These are phyloP conservation scores for Hydropotes inermis DNA, from an alignment of 2,113 vertebrate genomes.

Conservation along the genomic window DNA sequence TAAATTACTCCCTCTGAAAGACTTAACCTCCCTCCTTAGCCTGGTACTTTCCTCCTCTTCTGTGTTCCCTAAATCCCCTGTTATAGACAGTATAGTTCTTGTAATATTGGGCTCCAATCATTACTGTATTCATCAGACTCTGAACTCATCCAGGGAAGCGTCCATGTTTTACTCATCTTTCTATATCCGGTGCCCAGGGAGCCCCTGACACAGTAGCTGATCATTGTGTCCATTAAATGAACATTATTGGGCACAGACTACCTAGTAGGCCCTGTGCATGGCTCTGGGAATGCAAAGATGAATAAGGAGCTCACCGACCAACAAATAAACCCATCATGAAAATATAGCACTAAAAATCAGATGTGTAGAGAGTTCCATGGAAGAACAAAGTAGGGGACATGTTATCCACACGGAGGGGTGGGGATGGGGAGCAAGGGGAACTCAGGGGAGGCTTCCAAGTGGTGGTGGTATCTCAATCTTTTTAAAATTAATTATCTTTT, in stretches of 20 bases:
- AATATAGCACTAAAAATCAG: not conserved
- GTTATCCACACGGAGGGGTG: not conserved
- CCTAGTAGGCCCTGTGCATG: not conserved
- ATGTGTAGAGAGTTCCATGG: not conserved
- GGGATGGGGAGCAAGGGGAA: not conserved
- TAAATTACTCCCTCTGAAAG: conserved; percentile 45
- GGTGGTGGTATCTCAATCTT: not conserved
- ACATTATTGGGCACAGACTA: not conserved
- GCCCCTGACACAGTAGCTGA: not conserved
- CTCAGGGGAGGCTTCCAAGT: not conserved
- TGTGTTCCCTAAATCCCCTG: not conserved
- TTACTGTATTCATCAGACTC: not conserved
- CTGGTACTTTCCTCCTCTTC: conserved; percentile 1
- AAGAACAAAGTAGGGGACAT: not conserved
- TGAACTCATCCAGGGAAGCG: not conserved
- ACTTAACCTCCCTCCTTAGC: not conserved
- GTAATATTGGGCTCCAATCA: not conserved
- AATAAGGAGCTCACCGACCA: not conserved
- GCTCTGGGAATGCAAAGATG: not conserved
- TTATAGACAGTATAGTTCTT: not conserved
- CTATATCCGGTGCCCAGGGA: not conserved
- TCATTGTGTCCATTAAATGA: not conserved
- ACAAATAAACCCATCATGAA: not conserved
- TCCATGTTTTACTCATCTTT: not conserved
- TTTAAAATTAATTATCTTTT: not conserved